Base-by-base conservation (phyloP, 2,888 invertebrate species). In the Mylabris sibirica region DNA sequence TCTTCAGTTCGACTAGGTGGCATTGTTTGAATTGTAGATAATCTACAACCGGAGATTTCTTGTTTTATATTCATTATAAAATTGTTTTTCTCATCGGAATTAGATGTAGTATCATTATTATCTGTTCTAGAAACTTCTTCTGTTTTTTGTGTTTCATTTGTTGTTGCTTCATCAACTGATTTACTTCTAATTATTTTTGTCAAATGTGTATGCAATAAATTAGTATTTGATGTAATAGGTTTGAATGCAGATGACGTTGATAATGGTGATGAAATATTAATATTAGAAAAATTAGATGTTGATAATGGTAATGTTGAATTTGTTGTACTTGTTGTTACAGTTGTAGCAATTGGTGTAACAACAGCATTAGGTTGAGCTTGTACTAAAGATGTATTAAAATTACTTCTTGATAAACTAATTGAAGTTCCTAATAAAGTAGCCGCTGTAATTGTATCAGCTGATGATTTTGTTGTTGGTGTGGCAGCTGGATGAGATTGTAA, bases 1-100 rank as follows among this genome's bases (percentile, higher is more conserved):
- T 95, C 95, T 76, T 94, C 94, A 67, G 90, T 88, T 76, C 86
- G 83, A 66, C 87, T 88, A 68, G 82, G 83, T 3, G 78, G 67
- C 9, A 77, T 67, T 57, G 78, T 76, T 41, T 79, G 77, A 34
- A 84, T 77, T 17, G 76, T 74, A 3, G 83, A 82, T 76, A 79
- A 82, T 75, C 87, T 89, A 59, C 82, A 74, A 12, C 79, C 78
- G 11, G 68, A 59, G 3, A 72, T 60, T 66, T 81, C 81, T 69
- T 77, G 76, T 70, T 80, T 79, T 14, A 77, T 70, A 44, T 64
- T 70, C 20, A 34, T 60, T 22, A 75, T 69, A 41, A 69, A 60
- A 11, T 30, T 34, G 60, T 20, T 67, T 67, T 74, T 75, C 63
- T 66, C 68, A 9, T 71, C 74, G n/a, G 76, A 76, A 5, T 8